Conservation (phyloP, 2,113 vertebrate species). For the Apistogramma diplotaenia region DNA sequence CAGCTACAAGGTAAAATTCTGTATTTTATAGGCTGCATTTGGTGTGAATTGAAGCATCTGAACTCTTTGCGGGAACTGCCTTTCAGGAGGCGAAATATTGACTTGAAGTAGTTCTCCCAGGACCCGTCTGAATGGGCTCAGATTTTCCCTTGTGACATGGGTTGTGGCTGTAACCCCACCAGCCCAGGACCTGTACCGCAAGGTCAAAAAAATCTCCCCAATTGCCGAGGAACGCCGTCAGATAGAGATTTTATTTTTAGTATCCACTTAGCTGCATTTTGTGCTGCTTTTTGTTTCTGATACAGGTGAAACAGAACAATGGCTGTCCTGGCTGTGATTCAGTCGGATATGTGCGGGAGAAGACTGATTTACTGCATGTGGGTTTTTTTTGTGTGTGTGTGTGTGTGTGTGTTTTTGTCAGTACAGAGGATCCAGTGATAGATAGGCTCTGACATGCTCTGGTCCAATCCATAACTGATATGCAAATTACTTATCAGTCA, state of each 20-base stretch:
- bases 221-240: slow-evolving; percentile 18
- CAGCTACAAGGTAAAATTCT: slow-evolving; percentile 73
- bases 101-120: slow-evolving; percentile 57
- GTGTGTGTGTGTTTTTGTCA: slow-evolving; percentile 3
- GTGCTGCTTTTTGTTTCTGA: background rate
- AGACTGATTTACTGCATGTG: slow-evolving; percentile 7
- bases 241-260: slow-evolving; percentile 45
- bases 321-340: slow-evolving; percentile 26
- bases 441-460: slow-evolving; percentile 5
- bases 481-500: slow-evolving; percentile 42
- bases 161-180: slow-evolving; percentile 57
- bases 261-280: slow-evolving; percentile 27
- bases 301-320: slow-evolving; percentile 50
- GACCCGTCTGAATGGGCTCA: slow-evolving; percentile 31
- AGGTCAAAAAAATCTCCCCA: slow-evolving; percentile 68
- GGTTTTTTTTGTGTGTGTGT: too few species aligned
- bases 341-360: background rate
- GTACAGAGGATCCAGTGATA: background rate
- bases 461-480: slow-evolving; percentile 24
- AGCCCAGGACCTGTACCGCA: slow-evolving; percentile 69
- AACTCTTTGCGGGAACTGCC: slow-evolving; percentile 42
- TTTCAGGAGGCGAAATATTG: slow-evolving; percentile 28
- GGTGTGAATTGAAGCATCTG: background rate
- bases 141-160: slow-evolving; percentile 35
- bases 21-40: slow-evolving; percentile 4